These are phyloP conservation scores for Harpalus rubripes DNA, from an alignment of 2,888 invertebrate genomes.

Conservation along the genomic window DNA sequence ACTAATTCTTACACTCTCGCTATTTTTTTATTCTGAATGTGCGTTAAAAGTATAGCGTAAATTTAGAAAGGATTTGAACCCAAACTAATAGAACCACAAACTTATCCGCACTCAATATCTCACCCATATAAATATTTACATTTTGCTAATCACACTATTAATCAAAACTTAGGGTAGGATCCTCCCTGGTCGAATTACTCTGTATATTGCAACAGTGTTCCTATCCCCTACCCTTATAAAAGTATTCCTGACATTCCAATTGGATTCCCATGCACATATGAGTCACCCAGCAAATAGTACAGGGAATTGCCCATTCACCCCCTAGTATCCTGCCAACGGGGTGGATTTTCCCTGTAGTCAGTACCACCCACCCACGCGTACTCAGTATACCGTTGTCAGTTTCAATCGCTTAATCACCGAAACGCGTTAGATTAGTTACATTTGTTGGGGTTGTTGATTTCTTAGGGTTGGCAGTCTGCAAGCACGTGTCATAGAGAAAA, in stretches of 20 bases:
- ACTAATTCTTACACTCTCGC: no score
- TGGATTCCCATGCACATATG: conserved; percentile 75
- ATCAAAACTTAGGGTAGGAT: not conserved
- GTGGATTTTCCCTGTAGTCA: conserved; percentile 17
- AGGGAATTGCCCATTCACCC: conserved; percentile 70
- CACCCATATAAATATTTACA: not conserved
- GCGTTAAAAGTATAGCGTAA: no score
- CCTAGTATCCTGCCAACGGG: conserved; percentile 16
- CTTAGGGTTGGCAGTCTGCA: conserved; percentile 53
- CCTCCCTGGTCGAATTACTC: not conserved
- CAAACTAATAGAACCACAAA: not conserved
- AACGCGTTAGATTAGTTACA: conserved; percentile 76
- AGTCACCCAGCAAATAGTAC: conserved; percentile 76
- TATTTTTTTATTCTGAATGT: no score
- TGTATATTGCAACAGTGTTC: conserved; percentile 23
- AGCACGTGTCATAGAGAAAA: conserved; percentile 67
- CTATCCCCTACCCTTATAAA: conserved; percentile 14
- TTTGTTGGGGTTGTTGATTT: conserved; percentile 69
- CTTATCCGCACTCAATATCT: not conserved
- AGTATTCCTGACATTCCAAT: conserved; percentile 72
- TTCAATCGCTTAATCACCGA: conserved; percentile 77
- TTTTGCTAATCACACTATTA: not conserved
- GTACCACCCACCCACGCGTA: not conserved
- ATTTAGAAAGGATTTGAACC: not conserved
- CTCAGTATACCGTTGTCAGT: conserved; percentile 68